These are phyloP conservation scores for Marcusenius ussheri DNA, from an alignment of 2,113 vertebrate species.

Conservation along the genomic window DNA sequence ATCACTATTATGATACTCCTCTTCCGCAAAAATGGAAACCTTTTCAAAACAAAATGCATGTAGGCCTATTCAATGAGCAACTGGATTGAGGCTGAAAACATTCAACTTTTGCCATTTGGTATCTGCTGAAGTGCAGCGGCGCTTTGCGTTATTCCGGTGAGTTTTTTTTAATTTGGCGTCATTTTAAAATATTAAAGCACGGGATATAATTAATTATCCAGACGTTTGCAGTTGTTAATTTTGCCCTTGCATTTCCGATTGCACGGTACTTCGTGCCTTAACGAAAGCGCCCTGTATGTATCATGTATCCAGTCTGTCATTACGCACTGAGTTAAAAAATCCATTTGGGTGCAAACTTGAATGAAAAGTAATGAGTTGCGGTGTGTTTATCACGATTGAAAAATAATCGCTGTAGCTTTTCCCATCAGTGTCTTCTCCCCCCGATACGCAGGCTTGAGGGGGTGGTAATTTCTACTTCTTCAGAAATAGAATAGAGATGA, in stretches of 20 bases:
- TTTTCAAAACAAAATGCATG: not conserved
- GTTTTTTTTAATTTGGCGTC: not conserved
- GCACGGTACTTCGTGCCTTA: not conserved
- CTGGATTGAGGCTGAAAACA: not conserved
- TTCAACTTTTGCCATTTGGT: constrained; percentile 9
- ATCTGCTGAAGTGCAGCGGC: not conserved
- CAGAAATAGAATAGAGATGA: not conserved
- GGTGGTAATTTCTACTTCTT: constrained; percentile 13
- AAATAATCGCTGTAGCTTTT: not conserved
- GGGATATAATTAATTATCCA: not conserved
- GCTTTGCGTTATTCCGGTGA: not conserved
- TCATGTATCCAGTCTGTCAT: not conserved
- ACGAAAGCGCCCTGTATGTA: not conserved
- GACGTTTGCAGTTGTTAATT: not conserved
- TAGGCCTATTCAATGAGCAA: not conserved
- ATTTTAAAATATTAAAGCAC: not conserved
- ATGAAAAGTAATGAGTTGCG: not conserved
- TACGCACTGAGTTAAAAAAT: constrained; percentile 8
- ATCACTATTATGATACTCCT: not conserved
- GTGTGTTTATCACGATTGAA: not conserved
- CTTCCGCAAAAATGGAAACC: not conserved
- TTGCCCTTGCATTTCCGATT: not conserved
- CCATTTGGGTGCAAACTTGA: not conserved
- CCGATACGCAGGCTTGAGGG: not conserved
- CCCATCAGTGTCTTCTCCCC: not conserved